A percentile compares a stretch with the other conserved stretches of the same genome.
These are phyloP conservation scores for Leuciscus idus DNA, from an alignment of 2,113 vertebrate species.

Conservation along the genomic window DNA sequence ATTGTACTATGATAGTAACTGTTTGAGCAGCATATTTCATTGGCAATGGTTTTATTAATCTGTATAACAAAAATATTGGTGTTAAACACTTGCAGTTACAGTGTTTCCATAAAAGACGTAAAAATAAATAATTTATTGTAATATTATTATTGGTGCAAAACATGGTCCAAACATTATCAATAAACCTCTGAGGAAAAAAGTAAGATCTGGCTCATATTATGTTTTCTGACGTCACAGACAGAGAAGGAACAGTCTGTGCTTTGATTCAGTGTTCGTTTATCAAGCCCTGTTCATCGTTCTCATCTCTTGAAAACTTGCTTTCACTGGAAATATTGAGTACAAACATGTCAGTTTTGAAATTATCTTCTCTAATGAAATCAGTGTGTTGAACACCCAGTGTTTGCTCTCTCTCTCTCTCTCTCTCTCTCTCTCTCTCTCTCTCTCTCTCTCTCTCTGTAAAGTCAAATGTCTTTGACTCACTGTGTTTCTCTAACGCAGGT, in stretches of 20 bases:
- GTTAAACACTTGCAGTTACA: background rate
- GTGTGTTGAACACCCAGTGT: background rate
- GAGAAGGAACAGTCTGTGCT: background rate
- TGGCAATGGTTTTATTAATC: too few relatives aligned
- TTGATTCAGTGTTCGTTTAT: background rate
- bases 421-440: background rate
- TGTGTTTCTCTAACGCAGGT: background rate
- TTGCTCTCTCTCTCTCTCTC: background rate
- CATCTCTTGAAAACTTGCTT: background rate
- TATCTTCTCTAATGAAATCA: background rate
- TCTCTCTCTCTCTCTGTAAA: background rate
- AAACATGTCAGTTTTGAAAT: background rate
- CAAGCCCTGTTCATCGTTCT: background rate
- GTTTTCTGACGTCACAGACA: background rate
- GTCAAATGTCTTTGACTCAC: slow-evolving; percentile 5
- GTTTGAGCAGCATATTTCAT: too few relatives aligned
- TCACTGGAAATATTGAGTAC: background rate
- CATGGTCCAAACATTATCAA: too few relatives aligned
- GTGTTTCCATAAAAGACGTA: background rate
- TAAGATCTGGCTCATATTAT: background rate
- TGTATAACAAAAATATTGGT: too few relatives aligned
- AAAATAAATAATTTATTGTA: background rate
- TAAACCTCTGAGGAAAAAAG: background rate
- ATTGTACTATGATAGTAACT: too few relatives aligned
- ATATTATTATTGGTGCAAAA: background rate